phyloP scores from a whole-genome alignment of 2,797 vertebrate genomes.

The Myotis pilosus region DNA sequence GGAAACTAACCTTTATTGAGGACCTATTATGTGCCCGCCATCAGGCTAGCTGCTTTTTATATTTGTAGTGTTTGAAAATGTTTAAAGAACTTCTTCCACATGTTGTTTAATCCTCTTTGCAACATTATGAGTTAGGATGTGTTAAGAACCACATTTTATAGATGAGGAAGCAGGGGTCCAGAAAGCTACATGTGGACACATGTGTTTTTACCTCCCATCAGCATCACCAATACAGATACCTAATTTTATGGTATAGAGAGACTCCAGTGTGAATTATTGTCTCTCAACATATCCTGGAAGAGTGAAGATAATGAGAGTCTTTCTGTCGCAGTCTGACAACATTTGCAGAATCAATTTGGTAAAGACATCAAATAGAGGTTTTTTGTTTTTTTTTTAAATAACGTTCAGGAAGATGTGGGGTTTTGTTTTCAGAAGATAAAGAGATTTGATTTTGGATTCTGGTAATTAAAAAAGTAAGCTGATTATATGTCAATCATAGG shows the following conservation, averaged over 20 bases:
- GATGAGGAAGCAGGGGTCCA: background rate
- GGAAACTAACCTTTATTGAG: conserved; percentile 8
- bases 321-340: background rate
- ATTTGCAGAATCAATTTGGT: background rate
- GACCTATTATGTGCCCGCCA: background rate
- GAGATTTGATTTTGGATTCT: background rate
- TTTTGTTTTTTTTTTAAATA: background rate
- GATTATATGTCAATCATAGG: background rate
- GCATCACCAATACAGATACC: background rate
- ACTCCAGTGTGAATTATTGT: background rate
- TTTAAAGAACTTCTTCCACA: background rate
- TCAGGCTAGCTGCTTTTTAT: background rate
- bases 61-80: conserved; percentile 7
- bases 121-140: background rate
- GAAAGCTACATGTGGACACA: background rate
- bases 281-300: background rate
- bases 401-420: background rate
- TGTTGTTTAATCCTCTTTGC: background rate
- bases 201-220: background rate
- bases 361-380: background rate
- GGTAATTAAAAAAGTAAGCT: background rate
- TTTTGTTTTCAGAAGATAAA: background rate
- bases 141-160: background rate
- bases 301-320: background rate
- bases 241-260: background rate